Evolutionary conservation across 1,140 invertebrate species (phyloP), one percentile per base, ranked within the genome.

Genomic region (Drosophila pruinosa): DNA sequence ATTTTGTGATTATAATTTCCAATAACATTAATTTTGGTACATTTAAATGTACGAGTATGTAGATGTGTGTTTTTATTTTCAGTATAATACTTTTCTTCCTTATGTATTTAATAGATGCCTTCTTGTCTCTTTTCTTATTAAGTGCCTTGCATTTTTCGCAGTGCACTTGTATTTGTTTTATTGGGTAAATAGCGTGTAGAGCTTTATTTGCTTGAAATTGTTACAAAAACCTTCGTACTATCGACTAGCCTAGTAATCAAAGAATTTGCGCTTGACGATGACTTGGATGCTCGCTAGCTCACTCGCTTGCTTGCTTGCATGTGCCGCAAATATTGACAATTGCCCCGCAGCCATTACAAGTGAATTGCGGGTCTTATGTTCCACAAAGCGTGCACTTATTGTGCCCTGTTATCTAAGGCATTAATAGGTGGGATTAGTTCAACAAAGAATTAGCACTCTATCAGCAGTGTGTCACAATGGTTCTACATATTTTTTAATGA

Each of bases 271-370:
- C 28, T 62, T n/a, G 24, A 50, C 50, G 61, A 59, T 71, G 72
- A 74, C 58, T 61, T 34, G 36, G 72, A 76, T 71, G 77, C 67
- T 75, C 62, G 24, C 17, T 63, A 36, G 2, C 10, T 15, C 38
- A 14, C 15, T 39, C 8, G 38, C 38, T 77, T 69, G 80, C 63
- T 77, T 59, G 24, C 34, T 75, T 85, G 77, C 77, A 85, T 86
- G 73, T 80, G 81, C 68, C 59, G 81, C 76, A 85, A 85, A 85
- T 85, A 85, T 85, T 86, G 81, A 86, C 80, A 77, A 53, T 80
- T 64, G 73, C 58, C 17, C 39, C 26, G 59, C 38, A 75, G 76
- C 80, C 56, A 77, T 52, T 61, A 74, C 75, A 62, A 79, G 67
- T 72, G 75, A 57, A 62, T 85, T 79, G 78, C 68, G 59, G 47